Conservation (phyloP, 2,797 vertebrate genomes). For the Oreonectes daqikongensis region DNA sequence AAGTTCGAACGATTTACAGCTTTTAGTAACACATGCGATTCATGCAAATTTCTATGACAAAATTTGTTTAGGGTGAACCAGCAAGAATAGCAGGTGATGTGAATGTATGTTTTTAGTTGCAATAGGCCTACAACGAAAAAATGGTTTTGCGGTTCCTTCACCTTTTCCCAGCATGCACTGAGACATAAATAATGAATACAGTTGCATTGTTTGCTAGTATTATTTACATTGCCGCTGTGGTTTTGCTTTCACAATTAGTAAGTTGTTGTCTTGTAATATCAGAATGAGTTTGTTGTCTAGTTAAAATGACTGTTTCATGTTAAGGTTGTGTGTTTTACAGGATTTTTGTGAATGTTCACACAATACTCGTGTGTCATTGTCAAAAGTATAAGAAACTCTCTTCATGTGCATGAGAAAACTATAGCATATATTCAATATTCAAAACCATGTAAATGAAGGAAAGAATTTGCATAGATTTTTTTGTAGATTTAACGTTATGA, state of each 20-base stretch:
- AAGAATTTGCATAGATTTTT: neutral
- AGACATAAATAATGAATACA: neutral
- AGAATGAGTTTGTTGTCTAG: neutral
- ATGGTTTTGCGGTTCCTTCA: neutral
- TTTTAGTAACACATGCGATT: neutral
- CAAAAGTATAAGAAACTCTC: neutral
- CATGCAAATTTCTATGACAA: neutral
- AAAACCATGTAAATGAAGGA: neutral
- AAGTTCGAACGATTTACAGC: neutral
- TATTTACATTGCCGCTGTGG: neutral
- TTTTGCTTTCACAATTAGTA: neutral
- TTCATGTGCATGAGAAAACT: neutral
- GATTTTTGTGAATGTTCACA: neutral
- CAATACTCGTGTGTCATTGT: too few relatives aligned
- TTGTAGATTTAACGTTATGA: neutral
- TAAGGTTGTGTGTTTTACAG: neutral
- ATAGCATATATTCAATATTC: neutral
- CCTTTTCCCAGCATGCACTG: neutral
- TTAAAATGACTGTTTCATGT: neutral
- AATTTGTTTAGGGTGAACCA: neutral
- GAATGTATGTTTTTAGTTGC: neutral
- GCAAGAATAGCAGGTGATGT: neutral
- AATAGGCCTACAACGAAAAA: neutral
- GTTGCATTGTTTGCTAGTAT: neutral
- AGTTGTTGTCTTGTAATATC: neutral